A percentile compares a stretch with the other conserved stretches of the same genome.
phyloP scores from a whole-genome alignment of 2,797 vertebrate species.

The Gastrophryne carolinensis region DNA sequence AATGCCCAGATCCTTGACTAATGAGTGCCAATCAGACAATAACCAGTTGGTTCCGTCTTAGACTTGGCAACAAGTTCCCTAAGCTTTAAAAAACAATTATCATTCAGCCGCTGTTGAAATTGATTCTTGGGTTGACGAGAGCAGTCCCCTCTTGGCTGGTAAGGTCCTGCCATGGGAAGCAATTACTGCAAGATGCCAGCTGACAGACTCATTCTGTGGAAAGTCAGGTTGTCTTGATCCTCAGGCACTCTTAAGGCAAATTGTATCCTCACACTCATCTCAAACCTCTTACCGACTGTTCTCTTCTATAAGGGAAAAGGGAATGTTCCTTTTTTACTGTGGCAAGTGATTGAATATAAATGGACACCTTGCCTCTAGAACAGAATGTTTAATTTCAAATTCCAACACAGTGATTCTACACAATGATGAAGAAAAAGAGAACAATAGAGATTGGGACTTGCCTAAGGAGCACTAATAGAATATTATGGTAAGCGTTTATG shows the following conservation, averaged over 20 bases:
- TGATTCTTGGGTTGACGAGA: constrained; percentile 82
- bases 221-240: constrained; percentile 87
- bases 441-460: constrained; percentile 62
- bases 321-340: constrained; percentile 87
- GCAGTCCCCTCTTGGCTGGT: constrained; percentile 77
- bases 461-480: constrained; percentile 62
- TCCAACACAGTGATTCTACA: constrained; percentile 66
- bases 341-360: constrained; percentile 77
- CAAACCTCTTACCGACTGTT: constrained; percentile 90
- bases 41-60: constrained; percentile 72
- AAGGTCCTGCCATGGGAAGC: constrained; percentile 97
- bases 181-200: constrained; percentile 97
- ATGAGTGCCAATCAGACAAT: constrained; percentile 82
- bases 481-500: constrained; percentile 48
- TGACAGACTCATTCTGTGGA: constrained; percentile 91
- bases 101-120: constrained; percentile 83
- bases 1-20: constrained; percentile 75
- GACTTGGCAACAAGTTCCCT: constrained; percentile 85
- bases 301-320: constrained; percentile 89
- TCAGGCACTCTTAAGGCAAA: constrained; percentile 97
- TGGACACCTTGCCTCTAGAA: constrained; percentile 70
- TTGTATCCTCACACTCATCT: constrained; percentile 93
- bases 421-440: constrained; percentile 64
- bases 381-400: constrained; percentile 72
- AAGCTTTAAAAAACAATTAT: constrained; percentile 87